Conservation (phyloP, 2,888 invertebrate genomes). For the Gasteruption jaculator region DNA sequence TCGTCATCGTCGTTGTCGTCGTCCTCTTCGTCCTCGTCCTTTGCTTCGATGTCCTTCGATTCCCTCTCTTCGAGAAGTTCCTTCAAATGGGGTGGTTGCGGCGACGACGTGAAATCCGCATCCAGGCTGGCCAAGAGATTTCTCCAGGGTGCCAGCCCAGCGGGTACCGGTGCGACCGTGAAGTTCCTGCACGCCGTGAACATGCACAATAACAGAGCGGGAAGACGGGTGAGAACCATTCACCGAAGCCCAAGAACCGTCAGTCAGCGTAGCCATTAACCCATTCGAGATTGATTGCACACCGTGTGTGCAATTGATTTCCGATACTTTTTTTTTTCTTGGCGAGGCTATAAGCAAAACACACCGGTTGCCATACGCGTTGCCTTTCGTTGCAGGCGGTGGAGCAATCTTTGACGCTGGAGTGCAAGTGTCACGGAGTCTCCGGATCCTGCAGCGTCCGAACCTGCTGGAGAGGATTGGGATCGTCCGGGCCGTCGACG, state of each 20-base stretch:
- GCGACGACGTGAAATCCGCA: slow-evolving; percentile 75
- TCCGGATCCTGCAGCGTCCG: slow-evolving; percentile 79
- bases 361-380: too few relatives aligned
- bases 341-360: too few relatives aligned
- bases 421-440: slow-evolving; percentile 83
- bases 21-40: slow-evolving; percentile 37
- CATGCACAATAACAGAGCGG: slow-evolving; percentile 73
- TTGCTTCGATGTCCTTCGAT: slow-evolving; percentile 38
- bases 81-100: slow-evolving; percentile 86
- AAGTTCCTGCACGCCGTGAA: slow-evolving; percentile 65
- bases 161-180: slow-evolving; percentile 38
- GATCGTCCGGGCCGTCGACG: slow-evolving; percentile 54
- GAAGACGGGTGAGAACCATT: slow-evolving; percentile 62
- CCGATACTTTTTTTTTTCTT: too few relatives aligned
- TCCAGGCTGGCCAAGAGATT: slow-evolving; percentile 69
- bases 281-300: not conserved
- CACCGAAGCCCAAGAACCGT: too few relatives aligned
- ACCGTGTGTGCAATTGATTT: too few relatives aligned
- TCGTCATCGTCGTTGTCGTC: slow-evolving; percentile 40
- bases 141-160: slow-evolving; percentile 59
- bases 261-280: too few relatives aligned
- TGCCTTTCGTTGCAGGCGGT: slow-evolving; percentile 56
- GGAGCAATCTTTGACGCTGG: slow-evolving; percentile 56
- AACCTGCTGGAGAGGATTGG: slow-evolving; percentile 74
- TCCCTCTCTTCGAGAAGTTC: slow-evolving; percentile 54